A percentile compares a stretch with the other conserved stretches of the same genome.
These are phyloP conservation scores for Chionis minor DNA, from an alignment of 2,113 vertebrate species.

Conservation along the genomic window DNA sequence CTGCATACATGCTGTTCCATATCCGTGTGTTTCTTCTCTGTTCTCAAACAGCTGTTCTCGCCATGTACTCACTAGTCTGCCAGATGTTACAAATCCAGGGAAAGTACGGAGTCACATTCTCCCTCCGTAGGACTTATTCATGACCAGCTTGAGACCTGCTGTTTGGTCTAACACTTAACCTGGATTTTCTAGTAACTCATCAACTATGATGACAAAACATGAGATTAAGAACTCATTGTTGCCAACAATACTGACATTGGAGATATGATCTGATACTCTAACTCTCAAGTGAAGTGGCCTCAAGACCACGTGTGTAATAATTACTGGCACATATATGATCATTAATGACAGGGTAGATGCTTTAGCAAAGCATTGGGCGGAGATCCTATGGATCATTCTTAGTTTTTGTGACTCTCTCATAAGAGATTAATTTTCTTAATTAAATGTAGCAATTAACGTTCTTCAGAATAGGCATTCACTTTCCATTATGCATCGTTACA, in stretches of 20 bases:
- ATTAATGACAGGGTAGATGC: not conserved
- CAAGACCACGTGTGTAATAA: not conserved
- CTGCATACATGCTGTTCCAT: not conserved
- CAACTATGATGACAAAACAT: not conserved
- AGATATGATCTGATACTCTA: not conserved
- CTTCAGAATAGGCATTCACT: not conserved
- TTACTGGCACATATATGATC: not conserved
- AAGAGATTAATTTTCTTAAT: not conserved
- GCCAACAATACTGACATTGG: not conserved
- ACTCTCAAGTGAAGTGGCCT: not conserved
- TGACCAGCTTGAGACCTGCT: constrained; percentile 20
- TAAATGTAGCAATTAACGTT: not conserved
- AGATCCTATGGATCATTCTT: not conserved
- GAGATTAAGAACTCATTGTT: not conserved
- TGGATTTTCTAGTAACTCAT: constrained; percentile 34
- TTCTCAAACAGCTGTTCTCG: constrained; percentile 37
- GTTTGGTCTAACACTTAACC: constrained; percentile 35
- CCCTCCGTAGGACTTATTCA: not conserved
- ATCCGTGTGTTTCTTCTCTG: not conserved
- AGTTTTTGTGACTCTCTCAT: not conserved
- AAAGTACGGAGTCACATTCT: not conserved
- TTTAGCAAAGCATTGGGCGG: not conserved
- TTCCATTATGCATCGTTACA: not conserved
- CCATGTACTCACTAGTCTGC: not conserved
- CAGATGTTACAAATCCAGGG: constrained; percentile 30